phyloP scores from a whole-genome alignment of 2,797 vertebrate genomes.

The Ambastaia sidthimunki region DNA sequence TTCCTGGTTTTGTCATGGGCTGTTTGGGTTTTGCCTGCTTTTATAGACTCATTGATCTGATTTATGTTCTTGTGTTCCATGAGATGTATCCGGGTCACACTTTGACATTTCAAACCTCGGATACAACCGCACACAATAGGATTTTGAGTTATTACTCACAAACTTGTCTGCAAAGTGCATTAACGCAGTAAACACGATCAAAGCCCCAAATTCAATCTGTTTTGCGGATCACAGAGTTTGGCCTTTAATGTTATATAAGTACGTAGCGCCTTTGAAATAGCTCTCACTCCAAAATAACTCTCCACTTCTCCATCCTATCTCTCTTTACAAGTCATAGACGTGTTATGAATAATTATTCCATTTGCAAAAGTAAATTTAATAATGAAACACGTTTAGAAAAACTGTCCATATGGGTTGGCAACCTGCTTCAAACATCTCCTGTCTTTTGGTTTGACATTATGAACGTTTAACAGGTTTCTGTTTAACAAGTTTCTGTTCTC shows the following conservation, averaged over 20 bases:
- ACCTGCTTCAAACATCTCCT: slow-evolving; percentile 31
- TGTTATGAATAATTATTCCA: slow-evolving; percentile 55
- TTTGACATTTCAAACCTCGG: slow-evolving; percentile 47
- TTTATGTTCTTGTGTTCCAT: slow-evolving; percentile 32
- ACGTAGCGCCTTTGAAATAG: slow-evolving; percentile 3
- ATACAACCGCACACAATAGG: slow-evolving; percentile 24
- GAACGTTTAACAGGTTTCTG: slow-evolving; percentile 48
- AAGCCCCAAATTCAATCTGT: slow-evolving; percentile 36
- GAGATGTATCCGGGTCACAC: slow-evolving; percentile 24
- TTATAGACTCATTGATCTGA: slow-evolving; percentile 40
- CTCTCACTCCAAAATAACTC: slow-evolving; percentile 31
- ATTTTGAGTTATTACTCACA: slow-evolving; percentile 23
- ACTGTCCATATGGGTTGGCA: slow-evolving; percentile 51
- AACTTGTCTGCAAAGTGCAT: slow-evolving; percentile 25
- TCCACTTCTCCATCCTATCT: slow-evolving; percentile 5
- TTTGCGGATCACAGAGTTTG: slow-evolving; percentile 48
- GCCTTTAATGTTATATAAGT: slow-evolving; percentile 40
- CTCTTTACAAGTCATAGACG: slow-evolving; percentile 32
- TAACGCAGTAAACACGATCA: slow-evolving; percentile 35
- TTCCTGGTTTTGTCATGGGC: slow-evolving; percentile 30
- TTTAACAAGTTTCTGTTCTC: slow-evolving; percentile 49
- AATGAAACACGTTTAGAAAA: slow-evolving; percentile 48
- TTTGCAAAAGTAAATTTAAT: slow-evolving; percentile 47
- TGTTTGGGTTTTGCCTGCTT: slow-evolving; percentile 35
- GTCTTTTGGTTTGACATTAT: slow-evolving; percentile 45